Base-by-base conservation (phyloP, 2,797 vertebrate genomes). In the Nannoperca obscura region DNA sequence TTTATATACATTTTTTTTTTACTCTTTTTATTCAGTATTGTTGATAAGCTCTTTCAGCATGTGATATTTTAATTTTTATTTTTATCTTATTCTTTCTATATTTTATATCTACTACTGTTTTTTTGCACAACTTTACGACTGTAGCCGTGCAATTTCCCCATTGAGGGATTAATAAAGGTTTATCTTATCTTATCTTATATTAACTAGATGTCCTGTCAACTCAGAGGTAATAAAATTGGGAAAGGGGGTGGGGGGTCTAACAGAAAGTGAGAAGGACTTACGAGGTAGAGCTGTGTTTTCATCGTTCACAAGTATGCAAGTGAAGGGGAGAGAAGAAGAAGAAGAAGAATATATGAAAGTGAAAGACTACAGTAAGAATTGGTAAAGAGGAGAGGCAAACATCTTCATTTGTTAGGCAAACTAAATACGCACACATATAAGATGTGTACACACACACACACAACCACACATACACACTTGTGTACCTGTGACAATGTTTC, bases 401-500 rank as follows among this genome's bases (percentile, higher is more conserved):
- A 63, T 24, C 10, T 47, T 6, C 4, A 60, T 38, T 52, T 58
- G 5, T 64, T 38, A 50, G 7, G 13, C 42, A 34, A 55, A 70
- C 49, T 55, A 71, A 70, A 77, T 2, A 71, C 22, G 61, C 24
- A 63, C 5, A 22, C 53, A 76, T 30, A 36, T 20, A 61, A 10
- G 34, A 49, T 27, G 24, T 27, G 24, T 7, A 53, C 22, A 67
- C n/a, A 50, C 24, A 44, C 34, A 42, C 13, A 58, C 27, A 76
- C 34, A 46, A 46, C 5, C 4, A 38, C 5, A 62, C 11, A 70
- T 38, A 46, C 22, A 60, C 32, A 17, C 1, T 36, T 55, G 0
- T 86, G 92, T 88, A 99, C 98, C 97, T 91, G 94, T 66, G 38
- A 96, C 80, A 71, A 97, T 85, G 36, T 93, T 92, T 84, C 63